Percentiles rank a stretch among this genome's conserved stretches.
Evolutionary conservation across 2,888 invertebrate species (phyloP).

Genomic region (Amitus sp.): DNA sequence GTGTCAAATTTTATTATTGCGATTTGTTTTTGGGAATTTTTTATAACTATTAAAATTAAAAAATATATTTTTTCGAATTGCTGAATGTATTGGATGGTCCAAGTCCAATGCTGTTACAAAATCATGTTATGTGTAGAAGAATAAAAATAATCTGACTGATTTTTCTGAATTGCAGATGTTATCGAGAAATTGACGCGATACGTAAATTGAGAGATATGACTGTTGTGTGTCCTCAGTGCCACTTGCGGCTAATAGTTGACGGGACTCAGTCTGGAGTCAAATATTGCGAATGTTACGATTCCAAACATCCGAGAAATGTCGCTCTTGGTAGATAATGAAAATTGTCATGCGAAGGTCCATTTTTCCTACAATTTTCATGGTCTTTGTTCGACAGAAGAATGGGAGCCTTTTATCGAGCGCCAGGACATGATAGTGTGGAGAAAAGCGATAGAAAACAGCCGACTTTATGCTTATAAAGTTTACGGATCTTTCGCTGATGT

Average conservation of each 20-base stretch:
- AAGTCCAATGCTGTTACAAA: no score
- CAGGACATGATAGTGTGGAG: constrained; percentile 86
- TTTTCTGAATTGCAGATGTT: constrained; percentile 57
- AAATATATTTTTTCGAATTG: no score
- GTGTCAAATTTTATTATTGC: no score
- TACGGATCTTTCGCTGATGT: constrained; percentile 86
- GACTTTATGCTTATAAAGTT: constrained; percentile 86
- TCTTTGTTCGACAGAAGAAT: constrained; percentile 64
- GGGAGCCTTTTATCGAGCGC: constrained; percentile 84
- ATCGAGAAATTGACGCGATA: constrained; percentile 71
- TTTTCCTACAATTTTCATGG: no score
- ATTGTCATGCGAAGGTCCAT: constrained; percentile 8
- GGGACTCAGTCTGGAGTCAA: constrained; percentile 60
- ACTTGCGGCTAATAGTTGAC: constrained; percentile 64
- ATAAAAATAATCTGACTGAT: background rate
- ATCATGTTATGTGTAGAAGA: background rate
- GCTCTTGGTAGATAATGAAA: constrained; percentile 14
- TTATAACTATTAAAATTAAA: no score
- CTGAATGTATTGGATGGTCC: no score
- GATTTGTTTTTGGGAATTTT: no score
- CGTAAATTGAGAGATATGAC: constrained; percentile 68
- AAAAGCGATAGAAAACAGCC: constrained; percentile 72
- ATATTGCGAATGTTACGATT: constrained; percentile 66
- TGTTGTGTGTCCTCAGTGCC: constrained; percentile 68
- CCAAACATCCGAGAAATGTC: constrained; percentile 32